Evolutionary conservation across 2,797 vertebrate species (phyloP), one percentile per base, ranked within the genome.

Genomic region (Diplodus sargus): DNA sequence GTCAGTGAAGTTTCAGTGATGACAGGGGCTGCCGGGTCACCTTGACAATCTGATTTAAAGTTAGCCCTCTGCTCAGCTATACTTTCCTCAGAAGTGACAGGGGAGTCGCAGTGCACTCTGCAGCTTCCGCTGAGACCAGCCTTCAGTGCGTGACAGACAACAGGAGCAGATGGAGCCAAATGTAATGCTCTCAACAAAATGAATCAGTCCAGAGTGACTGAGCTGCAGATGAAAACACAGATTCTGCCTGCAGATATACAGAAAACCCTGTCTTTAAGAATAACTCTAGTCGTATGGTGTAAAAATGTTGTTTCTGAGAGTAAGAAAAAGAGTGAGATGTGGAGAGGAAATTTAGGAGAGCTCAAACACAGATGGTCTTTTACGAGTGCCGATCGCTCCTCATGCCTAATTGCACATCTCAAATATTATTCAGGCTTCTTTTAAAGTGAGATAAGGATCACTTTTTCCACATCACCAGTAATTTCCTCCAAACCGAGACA

Each of bases 321-420:
- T 18, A 20, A 14, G 25, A 39, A 23, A 23, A 22, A 42, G 23
- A 49, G 30, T 30, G 56, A 42, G 53, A 66, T 42, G 62, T 52
- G 51, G 45, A 43, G 73, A 68, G 34, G 56, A 60, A 53, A 48
- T 69, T 61, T n/a, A 22, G 28, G 20, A 30, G 39, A 61, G 62
- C 74, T 76, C 56, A 83, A 79, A 64, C 52, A 63, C 83, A 83
- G 79, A 88, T 66, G 81, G 76, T 76, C 22, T 39, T 82, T 78
- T 23, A 51, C 5, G 49, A 61, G 28, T 5, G 2, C 34, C 63
- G 61, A 81, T 73, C 49, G 60, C 79, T 76, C 61, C 75, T 73
- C 28, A 42, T 59, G 62, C 43, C 59, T 49, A 66, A 78, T 30
- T 70, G n/a, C 43, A 69, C 59, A 61, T 42, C 48, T 74, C 23